A percentile compares a stretch with the other conserved stretches of the same genome.
phyloP scores from a whole-genome alignment of 2,888 invertebrate genomes.

The Rhogogaster chlorosoma region DNA sequence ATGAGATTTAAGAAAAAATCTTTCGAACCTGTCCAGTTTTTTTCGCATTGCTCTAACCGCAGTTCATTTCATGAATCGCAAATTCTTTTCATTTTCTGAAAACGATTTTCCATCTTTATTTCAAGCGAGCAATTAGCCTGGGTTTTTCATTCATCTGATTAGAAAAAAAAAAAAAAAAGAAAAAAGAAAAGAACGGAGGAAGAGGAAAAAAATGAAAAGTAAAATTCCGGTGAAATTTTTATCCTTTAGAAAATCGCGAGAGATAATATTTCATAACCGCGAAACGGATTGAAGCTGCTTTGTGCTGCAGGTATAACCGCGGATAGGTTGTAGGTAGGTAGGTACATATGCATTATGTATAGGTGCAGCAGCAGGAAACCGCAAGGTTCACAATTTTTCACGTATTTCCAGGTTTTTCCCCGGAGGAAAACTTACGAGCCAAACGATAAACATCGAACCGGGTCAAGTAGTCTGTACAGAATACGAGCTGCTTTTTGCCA shows the following conservation, averaged over 20 bases:
- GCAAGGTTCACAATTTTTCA: slow-evolving; percentile 16
- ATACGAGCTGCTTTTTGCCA: slow-evolving; percentile 33
- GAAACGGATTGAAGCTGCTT: slow-evolving; percentile 15
- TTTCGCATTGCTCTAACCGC: neutral
- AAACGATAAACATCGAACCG: slow-evolving; percentile 46
- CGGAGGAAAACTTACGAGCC: slow-evolving; percentile 21
- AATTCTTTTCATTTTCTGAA: neutral
- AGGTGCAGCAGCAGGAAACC: neutral
- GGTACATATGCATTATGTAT: slow-evolving; percentile 19
- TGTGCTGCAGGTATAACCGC: neutral
- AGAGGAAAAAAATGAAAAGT: neutral
- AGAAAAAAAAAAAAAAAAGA: neutral
- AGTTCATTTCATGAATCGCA: neutral
- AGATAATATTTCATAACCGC: neutral
- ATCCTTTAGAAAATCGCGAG: neutral
- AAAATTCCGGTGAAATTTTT: neutral
- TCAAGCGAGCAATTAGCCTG: neutral
- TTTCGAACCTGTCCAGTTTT: neutral
- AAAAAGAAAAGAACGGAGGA: too few species aligned
- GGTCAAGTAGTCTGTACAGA: slow-evolving; percentile 46
- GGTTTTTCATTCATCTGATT: neutral
- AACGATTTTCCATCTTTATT: neutral
- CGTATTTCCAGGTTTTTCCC: neutral
- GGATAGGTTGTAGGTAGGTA: neutral
- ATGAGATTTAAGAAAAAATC: neutral